Base-by-base conservation (phyloP, 2,113 vertebrate genomes). In the Solea solea region DNA sequence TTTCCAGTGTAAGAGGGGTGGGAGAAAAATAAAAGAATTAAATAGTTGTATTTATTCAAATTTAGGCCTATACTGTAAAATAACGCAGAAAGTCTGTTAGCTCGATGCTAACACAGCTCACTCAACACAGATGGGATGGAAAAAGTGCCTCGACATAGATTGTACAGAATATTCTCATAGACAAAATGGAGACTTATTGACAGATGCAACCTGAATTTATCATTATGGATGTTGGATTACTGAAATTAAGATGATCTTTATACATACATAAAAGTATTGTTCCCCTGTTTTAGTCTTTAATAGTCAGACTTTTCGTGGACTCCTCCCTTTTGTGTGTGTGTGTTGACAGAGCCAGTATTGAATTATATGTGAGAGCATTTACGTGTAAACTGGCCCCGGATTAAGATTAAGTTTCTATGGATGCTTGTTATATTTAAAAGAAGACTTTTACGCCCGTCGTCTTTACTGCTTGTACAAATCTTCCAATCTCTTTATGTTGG, bases 101-200 rank as follows among this genome's bases (percentile, higher is more conserved):
- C 58, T 76, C 71, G 59, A 25, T n/a, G 64, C 74, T 64, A n/a
- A 66, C 46, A 74, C 2, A 8, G 42, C 5, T 34, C 5, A 34
- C 34, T 34, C 4, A 87, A 80, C 82, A 86, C 83, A 82, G 80
- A 50, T 40, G 46, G 81, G 74, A 72, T 52, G 39, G 39, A 80
- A 72, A 85, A 91, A 92, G 92, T 93, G 91, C 91, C 90, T 93
- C 64, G 82, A 83, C 79, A 76, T 59, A 77, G 78, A 87, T 83
- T 88, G 86, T 87, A 90, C 62, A 80, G 59, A 78, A 68, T 69
- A 74, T 59, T 74, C 46, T 66, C 78, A 69, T 75, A 40, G 55
- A 76, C 21, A 21, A 72, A 65, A 68, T 16, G 51, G 68, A 83
- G 76, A 80, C 59, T 73, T 79, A 76, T 78, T 58, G 54, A 80